Conservation (phyloP, 2,888 invertebrate genomes). For the Harpalus rufipes region DNA sequence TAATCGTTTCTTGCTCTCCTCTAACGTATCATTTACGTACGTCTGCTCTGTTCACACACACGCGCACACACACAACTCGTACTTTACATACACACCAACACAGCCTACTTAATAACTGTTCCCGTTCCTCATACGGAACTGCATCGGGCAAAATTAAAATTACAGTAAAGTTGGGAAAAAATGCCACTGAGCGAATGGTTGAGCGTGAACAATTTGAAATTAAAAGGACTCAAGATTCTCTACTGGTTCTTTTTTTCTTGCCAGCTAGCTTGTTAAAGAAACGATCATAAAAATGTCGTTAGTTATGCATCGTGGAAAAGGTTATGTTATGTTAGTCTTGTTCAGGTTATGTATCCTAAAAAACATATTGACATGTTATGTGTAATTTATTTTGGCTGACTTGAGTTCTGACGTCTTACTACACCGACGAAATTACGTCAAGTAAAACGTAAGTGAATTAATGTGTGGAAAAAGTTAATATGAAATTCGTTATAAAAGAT, state of each 20-base stretch:
- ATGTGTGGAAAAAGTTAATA: not conserved
- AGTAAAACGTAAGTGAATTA: not conserved
- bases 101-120: conserved; percentile 24
- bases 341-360: not conserved
- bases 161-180: conserved; percentile 50
- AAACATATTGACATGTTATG: conserved; percentile 7
- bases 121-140: conserved; percentile 46
- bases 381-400: conserved; percentile 2
- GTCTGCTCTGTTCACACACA: conserved; percentile 49
- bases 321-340: conserved; percentile 20
- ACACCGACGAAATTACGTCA: not conserved
- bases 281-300: conserved; percentile 43
- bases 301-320: conserved; percentile 11
- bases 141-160: conserved; percentile 43
- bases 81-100: conserved; percentile 1
- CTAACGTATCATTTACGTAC: conserved; percentile 56
- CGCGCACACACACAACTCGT: not conserved
- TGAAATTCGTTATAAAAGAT: not conserved
- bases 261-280: conserved; percentile 26
- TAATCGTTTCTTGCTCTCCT: conserved; percentile 38
- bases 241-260: conserved; percentile 5
- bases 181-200: conserved; percentile 32
- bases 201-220: conserved; percentile 46
- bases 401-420: conserved; percentile 3
- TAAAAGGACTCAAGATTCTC: conserved; percentile 39